phyloP scores from a whole-genome alignment of 2,888 invertebrate species.

The Caenorhabditis zanzibari region DNA sequence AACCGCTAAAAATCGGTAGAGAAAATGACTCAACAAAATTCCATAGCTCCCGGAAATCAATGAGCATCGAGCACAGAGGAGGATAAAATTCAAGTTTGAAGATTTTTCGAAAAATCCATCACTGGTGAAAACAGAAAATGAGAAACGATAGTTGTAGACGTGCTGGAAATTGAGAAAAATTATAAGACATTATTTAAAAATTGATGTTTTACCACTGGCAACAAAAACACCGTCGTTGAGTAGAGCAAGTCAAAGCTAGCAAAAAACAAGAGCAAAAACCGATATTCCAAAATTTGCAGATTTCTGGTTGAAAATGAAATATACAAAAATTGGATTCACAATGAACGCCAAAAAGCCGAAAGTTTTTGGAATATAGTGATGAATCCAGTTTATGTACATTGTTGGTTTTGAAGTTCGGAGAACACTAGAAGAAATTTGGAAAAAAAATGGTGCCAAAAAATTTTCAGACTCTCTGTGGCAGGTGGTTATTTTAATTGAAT shows the following conservation, averaged over 20 bases:
- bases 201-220: conserved; percentile 32
- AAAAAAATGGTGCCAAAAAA: too few species aligned
- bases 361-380: conserved; percentile 1
- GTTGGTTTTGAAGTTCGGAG: too few species aligned
- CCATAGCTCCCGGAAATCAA: not conserved
- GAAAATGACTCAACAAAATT: not conserved
- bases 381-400: conserved; percentile 6
- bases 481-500: too few species aligned
- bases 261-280: conserved; percentile 7
- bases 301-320: conserved; percentile 9
- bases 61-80: conserved; percentile 4
- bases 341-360: conserved; percentile 4
- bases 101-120: not conserved
- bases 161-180: not conserved
- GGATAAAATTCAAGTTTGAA: not conserved
- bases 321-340: conserved; percentile 22
- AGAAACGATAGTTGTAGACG: not conserved
- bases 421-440: too few species aligned
- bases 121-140: not conserved
- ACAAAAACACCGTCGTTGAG: not conserved
- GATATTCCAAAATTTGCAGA: conserved; percentile 22
- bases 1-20: conserved; percentile 12
- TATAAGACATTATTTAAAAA: not conserved
- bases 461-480: too few species aligned
- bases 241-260: conserved; percentile 9